Evolutionary conservation across 2,113 vertebrate species (phyloP).

Genomic region (Podarcis raffonei): DNA sequence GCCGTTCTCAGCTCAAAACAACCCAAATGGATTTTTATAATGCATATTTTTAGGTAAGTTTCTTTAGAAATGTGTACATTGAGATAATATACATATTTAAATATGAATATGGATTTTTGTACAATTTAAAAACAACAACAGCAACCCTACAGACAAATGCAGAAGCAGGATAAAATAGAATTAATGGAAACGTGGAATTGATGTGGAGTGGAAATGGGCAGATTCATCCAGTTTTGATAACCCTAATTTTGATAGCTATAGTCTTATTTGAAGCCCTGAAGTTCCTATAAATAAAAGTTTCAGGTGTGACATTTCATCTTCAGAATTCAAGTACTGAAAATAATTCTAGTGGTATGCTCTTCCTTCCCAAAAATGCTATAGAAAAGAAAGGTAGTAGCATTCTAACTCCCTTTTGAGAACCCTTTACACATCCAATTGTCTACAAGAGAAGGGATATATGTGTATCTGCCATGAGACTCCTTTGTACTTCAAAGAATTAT

Average conservation of each 20-base stretch:
- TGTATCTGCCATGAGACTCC: background rate
- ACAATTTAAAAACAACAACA: too few species aligned
- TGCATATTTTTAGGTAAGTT: too few species aligned
- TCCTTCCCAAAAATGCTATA: background rate
- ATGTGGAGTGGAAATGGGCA: too few species aligned
- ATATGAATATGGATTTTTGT: too few species aligned
- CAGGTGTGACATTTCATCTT: background rate
- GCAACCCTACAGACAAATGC: too few species aligned
- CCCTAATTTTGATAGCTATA: background rate
- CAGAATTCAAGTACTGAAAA: background rate
- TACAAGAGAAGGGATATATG: background rate
- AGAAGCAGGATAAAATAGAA: too few species aligned
- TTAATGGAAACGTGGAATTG: too few species aligned
- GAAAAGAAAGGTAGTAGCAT: background rate
- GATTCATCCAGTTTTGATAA: too few species aligned
- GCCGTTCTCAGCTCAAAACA: too few species aligned
- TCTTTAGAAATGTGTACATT: too few species aligned
- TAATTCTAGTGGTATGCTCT: background rate
- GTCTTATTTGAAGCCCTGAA: background rate
- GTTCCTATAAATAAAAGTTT: background rate
- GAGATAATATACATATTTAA: too few species aligned
- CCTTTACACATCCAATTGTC: background rate
- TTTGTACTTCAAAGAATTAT: background rate
- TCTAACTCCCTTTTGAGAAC: background rate
- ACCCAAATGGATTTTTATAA: too few species aligned